Conservation (phyloP, 2,797 vertebrate species). For the Paramormyrops hopkinsi region DNA sequence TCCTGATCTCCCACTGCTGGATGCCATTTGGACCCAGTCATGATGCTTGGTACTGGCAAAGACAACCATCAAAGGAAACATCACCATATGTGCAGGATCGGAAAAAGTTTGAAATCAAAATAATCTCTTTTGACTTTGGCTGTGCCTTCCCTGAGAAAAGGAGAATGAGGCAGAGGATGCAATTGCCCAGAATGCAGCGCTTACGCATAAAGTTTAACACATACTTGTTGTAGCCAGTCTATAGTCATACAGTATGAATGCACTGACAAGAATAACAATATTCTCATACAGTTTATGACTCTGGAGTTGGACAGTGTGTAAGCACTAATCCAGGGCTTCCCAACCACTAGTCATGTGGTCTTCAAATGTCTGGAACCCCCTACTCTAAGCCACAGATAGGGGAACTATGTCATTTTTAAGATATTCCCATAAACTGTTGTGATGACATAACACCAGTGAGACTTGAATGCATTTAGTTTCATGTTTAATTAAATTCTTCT, state of each 20-base stretch:
- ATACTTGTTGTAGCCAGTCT: neutral
- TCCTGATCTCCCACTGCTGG: neutral
- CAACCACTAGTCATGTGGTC: neutral
- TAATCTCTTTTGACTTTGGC: neutral
- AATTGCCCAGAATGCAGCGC: neutral
- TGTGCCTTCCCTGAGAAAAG: neutral
- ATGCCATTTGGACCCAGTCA: neutral
- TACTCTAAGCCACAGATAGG: constrained; percentile 16
- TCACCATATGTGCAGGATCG: neutral
- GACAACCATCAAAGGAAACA: neutral
- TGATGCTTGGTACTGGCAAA: neutral
- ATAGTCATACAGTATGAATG: neutral
- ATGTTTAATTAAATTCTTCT: constrained; percentile 28
- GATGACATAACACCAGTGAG: constrained; percentile 37
- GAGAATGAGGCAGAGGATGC: neutral
- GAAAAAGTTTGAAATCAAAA: neutral
- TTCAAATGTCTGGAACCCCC: neutral
- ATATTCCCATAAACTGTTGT: constrained; percentile 18
- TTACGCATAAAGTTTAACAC: neutral
- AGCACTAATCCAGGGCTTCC: neutral
- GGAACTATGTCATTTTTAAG: constrained; percentile 38
- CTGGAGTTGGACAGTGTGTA: neutral
- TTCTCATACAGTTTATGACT: neutral
- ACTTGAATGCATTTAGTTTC: constrained; percentile 30
- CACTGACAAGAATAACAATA: neutral